Evolutionary conservation across 2,113 vertebrate species (phyloP), one percentile per base, ranked within the genome.

Genomic region (Petromus typicus): DNA sequence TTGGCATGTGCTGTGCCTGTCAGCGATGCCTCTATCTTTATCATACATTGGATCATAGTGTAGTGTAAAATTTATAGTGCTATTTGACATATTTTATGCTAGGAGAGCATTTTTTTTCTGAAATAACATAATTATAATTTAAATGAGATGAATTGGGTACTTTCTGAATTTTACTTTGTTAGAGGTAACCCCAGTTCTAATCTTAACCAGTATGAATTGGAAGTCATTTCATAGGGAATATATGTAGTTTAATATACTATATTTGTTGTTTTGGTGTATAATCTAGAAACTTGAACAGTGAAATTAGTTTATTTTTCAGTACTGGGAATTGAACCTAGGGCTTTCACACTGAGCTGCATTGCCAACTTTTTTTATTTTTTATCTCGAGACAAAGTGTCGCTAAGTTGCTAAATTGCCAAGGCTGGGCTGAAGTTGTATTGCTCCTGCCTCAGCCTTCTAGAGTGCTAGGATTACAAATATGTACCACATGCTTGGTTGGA

Each of bases 221-320:
- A 79, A 89, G n/a, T 71, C 59, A 87, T 73, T 93, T 91, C 9
- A 54, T 59, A 80, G 59, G 54, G 80, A 95, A 73, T 5, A 64
- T 37, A 91, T 43, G 69, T 37, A 30, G 32, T 59, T 51, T 91
- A 54, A 64, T 78, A 23, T 12, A 56, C n/a, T 14, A 32, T 54
- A 18, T 63, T 92, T 61, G 76, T 54, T 91, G 5, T 69, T 90
- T 89, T 64, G 32, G 57, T 89, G 32, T 51, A 17, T 86, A 61
- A n/a, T 83, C 23, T 59, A 81, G 83, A 93, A 78, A 91, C 48
- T 78, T 90, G 67, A 94, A 73, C 8, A 34, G 56, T 90, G 40
- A 86, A 56, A 64, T 78, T 51, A 78, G 32, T 51, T 54, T 78
- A 78, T 32, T 51, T 51, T 78, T 48, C 3, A 51, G 25, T 48